Conservation (phyloP, 2,797 vertebrate genomes). For the Sebastes trivittatus region DNA sequence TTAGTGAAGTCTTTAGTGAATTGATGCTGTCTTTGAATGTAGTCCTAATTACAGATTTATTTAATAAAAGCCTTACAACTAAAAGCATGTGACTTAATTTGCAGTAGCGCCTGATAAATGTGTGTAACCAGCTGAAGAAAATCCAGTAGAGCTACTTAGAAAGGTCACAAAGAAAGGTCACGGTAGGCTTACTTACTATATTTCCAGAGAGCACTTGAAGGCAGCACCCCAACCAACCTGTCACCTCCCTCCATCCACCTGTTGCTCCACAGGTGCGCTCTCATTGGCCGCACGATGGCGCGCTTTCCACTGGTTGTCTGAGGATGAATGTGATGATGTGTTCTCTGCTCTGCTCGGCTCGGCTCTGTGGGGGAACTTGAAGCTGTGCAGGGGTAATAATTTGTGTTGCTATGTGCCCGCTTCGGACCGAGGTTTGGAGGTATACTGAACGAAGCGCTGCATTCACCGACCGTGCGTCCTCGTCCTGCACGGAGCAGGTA, state of each 20-base stretch:
- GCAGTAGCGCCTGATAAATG: background rate
- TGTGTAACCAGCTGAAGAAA: background rate
- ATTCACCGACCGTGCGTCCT: background rate
- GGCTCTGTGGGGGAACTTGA: conserved; percentile 54
- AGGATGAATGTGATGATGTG: background rate
- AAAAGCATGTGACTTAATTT: background rate
- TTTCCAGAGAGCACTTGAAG: background rate
- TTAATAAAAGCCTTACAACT: background rate
- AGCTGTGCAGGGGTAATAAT: conserved; percentile 31
- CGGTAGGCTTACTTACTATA: accelerated
- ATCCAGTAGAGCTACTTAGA: background rate
- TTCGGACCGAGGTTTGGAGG: conserved; percentile 13
- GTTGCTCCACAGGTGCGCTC: conserved; percentile 47
- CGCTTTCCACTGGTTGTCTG: conserved; percentile 10
- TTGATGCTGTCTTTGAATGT: background rate
- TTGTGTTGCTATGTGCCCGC: conserved; percentile 33
- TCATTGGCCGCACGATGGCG: conserved; percentile 69
- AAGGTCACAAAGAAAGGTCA: background rate
- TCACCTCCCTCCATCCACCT: conserved; percentile 36
- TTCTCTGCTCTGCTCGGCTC: no score
- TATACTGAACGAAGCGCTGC: background rate
- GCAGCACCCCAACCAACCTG: background rate
- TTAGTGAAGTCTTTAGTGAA: background rate
- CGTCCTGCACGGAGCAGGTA: conserved; percentile 57
- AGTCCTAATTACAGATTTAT: background rate